These are phyloP conservation scores for Melinaea marsaeus DNA, from an alignment of 2,888 invertebrate genomes.

Conservation along the genomic window DNA sequence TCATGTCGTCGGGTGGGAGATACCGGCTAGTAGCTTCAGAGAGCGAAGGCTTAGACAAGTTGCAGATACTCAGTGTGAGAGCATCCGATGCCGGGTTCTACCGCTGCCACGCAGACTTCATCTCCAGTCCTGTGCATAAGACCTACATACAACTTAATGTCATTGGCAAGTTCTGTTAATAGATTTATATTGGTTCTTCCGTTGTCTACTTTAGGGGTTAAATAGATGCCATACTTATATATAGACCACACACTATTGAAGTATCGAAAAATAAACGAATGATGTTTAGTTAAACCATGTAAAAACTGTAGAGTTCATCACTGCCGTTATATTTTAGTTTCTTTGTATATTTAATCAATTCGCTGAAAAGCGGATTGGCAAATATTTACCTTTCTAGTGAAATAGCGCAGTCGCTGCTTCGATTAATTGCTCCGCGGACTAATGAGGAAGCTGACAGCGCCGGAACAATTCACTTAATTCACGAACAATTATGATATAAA, in stretches of 20 bases:
- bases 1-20: conserved; percentile 42
- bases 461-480: conserved; percentile 73
- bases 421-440: conserved; percentile 66
- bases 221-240: background rate
- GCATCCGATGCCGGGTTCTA: conserved; percentile 60
- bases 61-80: conserved; percentile 51
- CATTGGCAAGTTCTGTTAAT: conserved; percentile 47
- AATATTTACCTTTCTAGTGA: conserved; percentile 57
- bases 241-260: too few species aligned
- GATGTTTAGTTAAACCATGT: too few species aligned
- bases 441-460: conserved; percentile 75
- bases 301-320: too few species aligned
- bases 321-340: too few species aligned
- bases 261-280: too few species aligned
- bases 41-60: conserved; percentile 43
- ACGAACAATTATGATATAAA: conserved; percentile 67
- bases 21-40: conserved; percentile 53
- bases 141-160: conserved; percentile 56
- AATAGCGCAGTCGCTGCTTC: conserved; percentile 49
- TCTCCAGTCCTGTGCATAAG: conserved; percentile 57
- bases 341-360: background rate
- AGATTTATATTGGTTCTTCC: background rate
- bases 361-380: conserved; percentile 23
- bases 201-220: background rate
- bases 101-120: conserved; percentile 63